Base-by-base conservation (phyloP, 2,888 invertebrate genomes). In the Norana najaformis region DNA sequence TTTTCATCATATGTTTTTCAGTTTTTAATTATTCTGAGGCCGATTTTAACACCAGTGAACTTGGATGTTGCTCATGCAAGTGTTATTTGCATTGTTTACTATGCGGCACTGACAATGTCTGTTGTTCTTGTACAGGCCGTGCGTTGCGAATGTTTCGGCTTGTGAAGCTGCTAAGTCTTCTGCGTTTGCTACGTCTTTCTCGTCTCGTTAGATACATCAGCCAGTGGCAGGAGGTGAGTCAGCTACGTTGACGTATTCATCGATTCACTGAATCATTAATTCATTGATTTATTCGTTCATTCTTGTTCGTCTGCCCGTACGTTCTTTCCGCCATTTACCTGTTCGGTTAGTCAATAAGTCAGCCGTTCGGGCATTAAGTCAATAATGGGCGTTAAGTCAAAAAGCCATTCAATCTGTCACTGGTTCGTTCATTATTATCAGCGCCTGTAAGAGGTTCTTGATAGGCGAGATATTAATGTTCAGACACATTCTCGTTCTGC, bases 71-170 rank as follows among this genome's bases (percentile, higher is more conserved):
- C n/a, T 88, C 36, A 13, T 41, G 41, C 41, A 41, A 41, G 41
- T 41, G 5, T 16, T 11, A 34, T 36, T 37, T 34, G 38, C 34
- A 38, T 5, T 38, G 2, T 36, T 36, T 20, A n/a, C 38, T 23
- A n/a, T 88, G 36, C 8, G 23, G 88, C 30, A 88, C 23, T 34
- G 23, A 8, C 36, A 34, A 34, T 36, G 30, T 36, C 8, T 41
- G n/a, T 88, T 69, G 30, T 69, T 14, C 69, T 8, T 88, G 35
- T 96, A 97, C 98, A 95, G 99, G 99, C 94, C 97, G 99, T 95
- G 99, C 99, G 91, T 96, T 99, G 93, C 97, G 99, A 95, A 99
- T 99, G 96, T 96, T 99, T 94, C 97, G 99, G 95, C 96, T 99
- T 96, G 99, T 98, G 94, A 99, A 99, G 96, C 96, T 99, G 95